A percentile compares a stretch with the other conserved stretches of the same genome.
These are phyloP conservation scores for Tangara arthus DNA, from an alignment of 2,797 vertebrate genomes.

Conservation along the genomic window DNA sequence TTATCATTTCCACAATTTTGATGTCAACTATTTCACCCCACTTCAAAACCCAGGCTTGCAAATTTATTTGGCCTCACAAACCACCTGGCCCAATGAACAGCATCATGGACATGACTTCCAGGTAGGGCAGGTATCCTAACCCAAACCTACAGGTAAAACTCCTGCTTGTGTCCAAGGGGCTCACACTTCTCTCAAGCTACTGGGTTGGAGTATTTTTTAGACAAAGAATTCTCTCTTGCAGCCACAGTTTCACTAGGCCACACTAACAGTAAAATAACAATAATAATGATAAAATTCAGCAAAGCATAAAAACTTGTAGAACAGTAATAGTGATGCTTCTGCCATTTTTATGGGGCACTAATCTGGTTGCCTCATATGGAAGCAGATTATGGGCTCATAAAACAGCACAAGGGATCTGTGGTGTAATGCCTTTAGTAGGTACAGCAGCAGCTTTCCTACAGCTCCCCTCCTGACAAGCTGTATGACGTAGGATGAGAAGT, in stretches of 20 bases:
- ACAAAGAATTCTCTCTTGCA: not conserved
- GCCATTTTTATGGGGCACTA: slow-evolving; percentile 65
- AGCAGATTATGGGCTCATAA: slow-evolving; percentile 71
- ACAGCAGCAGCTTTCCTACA: not conserved
- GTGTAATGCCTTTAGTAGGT: slow-evolving; percentile 42
- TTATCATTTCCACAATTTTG: not conserved
- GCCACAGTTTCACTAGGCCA: not conserved
- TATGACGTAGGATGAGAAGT: slow-evolving; percentile 43
- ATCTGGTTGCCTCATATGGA: slow-evolving; percentile 64
- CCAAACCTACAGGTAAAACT: not conserved
- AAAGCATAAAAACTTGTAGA: slow-evolving; percentile 52
- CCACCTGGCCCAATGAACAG: not conserved
- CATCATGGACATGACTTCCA: not conserved
- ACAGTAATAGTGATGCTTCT: slow-evolving; percentile 23
- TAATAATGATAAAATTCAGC: slow-evolving; percentile 52
- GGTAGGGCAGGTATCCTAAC: not conserved
- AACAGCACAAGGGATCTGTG: slow-evolving; percentile 45
- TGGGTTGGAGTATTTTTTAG: accelerated
- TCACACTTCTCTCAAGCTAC: not conserved
- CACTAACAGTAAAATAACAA: not conserved
- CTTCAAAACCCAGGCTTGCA: not conserved
- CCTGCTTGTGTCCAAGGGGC: not conserved
- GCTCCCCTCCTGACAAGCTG: slow-evolving; percentile 21
- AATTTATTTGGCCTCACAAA: not conserved
- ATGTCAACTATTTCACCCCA: not conserved